Base-by-base conservation (phyloP, 2,797 vertebrate species). In the Myotis findleyi region DNA sequence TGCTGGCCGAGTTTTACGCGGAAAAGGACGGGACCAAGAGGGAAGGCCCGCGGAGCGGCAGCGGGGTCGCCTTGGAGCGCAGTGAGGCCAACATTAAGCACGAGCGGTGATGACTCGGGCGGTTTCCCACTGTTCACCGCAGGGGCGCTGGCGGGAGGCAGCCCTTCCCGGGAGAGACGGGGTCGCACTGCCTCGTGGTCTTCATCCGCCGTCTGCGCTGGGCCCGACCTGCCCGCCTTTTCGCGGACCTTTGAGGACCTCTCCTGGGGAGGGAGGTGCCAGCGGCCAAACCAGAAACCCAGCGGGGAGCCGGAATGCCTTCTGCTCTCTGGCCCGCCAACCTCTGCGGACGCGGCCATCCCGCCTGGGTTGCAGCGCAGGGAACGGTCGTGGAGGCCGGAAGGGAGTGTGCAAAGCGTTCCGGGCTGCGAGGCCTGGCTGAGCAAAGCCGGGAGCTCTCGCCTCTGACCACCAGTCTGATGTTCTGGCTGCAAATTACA, bases 1-100 rank as follows among this genome's bases (percentile, higher is more conserved):
- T 99, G 86, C 97, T 99, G 0, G 99, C 99, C 0, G 99, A 99
- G 88, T 98, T 99, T 82, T 99, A 99, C 80, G 80, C 95, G 0
- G 98, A 99, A 7, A 98, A 97, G 93, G 99, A 99, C 94, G 98
- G 98, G 85, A 96, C 90, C 96, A 98, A 97, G 80, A 99, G 99
- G 97, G 99, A 99, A 64, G 95, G 93, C 20, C 93, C 98, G 0
- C 98, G 98, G 89, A 98, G 98, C 0, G 97, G 99, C 71, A 98
- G 97, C 0, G 98, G 99, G 2, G 98, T 99, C 95, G 97, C 98
- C 0, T 97, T 99, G 92, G 99, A 99, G 97, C 98, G 98, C 72
- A 98, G 96, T 0, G 99, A 99, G 89, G 95, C 97, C 79, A 97
- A 98, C 79, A 75, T 98, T 12, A 99, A 99, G 98, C 99, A 99